These are phyloP conservation scores for Calidris pygmaea DNA, from an alignment of 2,113 vertebrate species.

Conservation along the genomic window DNA sequence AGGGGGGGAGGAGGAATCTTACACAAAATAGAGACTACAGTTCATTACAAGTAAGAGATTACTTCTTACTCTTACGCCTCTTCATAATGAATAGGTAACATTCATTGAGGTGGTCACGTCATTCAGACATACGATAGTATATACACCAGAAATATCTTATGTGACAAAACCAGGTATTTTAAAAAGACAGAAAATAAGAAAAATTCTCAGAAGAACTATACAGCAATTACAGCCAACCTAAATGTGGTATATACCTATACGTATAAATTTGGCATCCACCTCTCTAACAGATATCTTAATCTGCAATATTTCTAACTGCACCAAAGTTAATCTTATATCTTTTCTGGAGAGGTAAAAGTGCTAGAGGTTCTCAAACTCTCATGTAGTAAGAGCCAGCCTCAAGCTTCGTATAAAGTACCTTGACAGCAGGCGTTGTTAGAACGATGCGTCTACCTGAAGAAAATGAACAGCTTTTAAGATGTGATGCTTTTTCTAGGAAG, in stretches of 20 bases:
- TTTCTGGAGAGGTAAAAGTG: neutral
- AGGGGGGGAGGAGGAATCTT: rapidly evolving
- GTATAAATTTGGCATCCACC: neutral
- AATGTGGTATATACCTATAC: neutral
- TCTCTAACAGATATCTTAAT: neutral
- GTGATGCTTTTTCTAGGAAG: neutral
- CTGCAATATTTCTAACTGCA: neutral
- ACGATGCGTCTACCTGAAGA: neutral
- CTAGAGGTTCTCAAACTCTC: neutral
- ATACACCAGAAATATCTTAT: neutral
- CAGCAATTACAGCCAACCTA: neutral
- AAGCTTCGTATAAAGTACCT: neutral
- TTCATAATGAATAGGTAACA: neutral
- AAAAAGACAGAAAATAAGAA: neutral
- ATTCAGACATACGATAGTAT: neutral
- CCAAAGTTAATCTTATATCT: neutral
- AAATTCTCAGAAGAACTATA: neutral
- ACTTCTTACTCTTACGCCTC: neutral
- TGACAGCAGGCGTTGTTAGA: neutral
- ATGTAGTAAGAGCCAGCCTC: neutral
- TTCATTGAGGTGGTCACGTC: neutral
- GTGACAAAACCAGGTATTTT: neutral
- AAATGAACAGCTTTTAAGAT: neutral
- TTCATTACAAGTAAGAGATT: neutral
- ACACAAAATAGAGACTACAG: neutral